Conservation (phyloP, 2,888 invertebrate species). For the Drosophila lutescens region DNA sequence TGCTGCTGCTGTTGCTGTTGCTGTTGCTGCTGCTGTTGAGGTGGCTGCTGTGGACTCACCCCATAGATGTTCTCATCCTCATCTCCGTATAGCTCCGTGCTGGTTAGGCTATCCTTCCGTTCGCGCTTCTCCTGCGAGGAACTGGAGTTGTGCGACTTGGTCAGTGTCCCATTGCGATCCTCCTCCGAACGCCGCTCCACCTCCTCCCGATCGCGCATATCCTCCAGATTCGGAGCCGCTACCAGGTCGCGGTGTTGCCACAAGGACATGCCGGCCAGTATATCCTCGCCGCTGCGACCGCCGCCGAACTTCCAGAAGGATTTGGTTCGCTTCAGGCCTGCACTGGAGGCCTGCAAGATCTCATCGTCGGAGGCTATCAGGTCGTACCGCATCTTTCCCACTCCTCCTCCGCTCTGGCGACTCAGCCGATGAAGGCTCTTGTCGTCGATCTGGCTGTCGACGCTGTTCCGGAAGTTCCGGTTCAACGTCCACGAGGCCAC, state of each 20-base stretch:
- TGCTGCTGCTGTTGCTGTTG: constrained; percentile 51
- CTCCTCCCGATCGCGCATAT: constrained; percentile 67
- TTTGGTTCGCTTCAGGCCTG: constrained; percentile 91
- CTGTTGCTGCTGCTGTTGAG: constrained; percentile 5
- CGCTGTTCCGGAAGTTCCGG: constrained; percentile 82
- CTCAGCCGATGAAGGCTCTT: constrained; percentile 75
- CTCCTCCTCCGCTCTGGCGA: constrained; percentile 52
- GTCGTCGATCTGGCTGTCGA: constrained; percentile 82
- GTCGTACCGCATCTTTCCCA: constrained; percentile 80
- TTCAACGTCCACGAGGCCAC: constrained; percentile 83
- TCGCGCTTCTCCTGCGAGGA: constrained; percentile 77
- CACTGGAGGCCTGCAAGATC: constrained; percentile 84
- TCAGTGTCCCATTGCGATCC: constrained; percentile 68
- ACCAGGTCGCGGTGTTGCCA: constrained; percentile 94
- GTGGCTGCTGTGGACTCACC: constrained; percentile 60
- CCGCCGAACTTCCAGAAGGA: constrained; percentile 93
- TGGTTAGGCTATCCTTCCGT: constrained; percentile 82
- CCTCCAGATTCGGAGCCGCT: constrained; percentile 83
- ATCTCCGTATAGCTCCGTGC: constrained; percentile 78
- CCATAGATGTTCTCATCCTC: constrained; percentile 83
- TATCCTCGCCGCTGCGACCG: constrained; percentile 88
- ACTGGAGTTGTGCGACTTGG: constrained; percentile 76
- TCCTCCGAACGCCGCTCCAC: constrained; percentile 58
- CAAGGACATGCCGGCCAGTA: constrained; percentile 93
- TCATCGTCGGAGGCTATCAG: constrained; percentile 83